Evolutionary conservation across 2,888 invertebrate genomes (phyloP).

Genomic region (Drosophila gaucha): DNA sequence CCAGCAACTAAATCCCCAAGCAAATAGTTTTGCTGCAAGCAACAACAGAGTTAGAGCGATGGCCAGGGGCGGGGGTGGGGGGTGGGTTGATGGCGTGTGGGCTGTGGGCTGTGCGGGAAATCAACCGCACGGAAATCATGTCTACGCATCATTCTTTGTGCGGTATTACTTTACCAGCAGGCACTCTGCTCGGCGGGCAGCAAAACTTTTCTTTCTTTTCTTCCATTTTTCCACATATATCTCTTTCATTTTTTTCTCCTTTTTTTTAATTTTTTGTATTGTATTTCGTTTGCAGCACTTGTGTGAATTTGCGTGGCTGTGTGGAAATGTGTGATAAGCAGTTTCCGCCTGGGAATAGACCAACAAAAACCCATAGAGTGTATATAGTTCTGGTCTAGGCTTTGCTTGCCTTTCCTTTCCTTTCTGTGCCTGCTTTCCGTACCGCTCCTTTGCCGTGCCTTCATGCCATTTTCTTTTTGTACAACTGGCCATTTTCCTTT

Average conservation of each 20-base stretch:
- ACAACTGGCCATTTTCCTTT: slow-evolving; percentile 59
- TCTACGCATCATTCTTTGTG: slow-evolving; percentile 82
- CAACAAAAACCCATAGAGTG: slow-evolving; percentile 28
- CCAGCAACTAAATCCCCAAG: slow-evolving; percentile 77
- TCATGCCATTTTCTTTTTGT: slow-evolving; percentile 15
- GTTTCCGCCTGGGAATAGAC: slow-evolving; percentile 78
- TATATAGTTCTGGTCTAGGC: slow-evolving; percentile 41
- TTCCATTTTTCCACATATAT: slow-evolving; percentile 14
- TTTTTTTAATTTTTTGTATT: slow-evolving; percentile 51
- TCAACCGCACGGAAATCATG: slow-evolving; percentile 82
- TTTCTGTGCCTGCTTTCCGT: not conserved
- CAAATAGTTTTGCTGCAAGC: slow-evolving; percentile 71
- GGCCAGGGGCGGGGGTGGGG: not conserved
- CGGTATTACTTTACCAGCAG: slow-evolving; percentile 66
- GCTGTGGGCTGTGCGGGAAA: slow-evolving; percentile 53
- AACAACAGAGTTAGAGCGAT: not conserved
- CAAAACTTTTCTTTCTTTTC: slow-evolving; percentile 25
- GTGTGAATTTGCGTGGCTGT: slow-evolving; percentile 71
- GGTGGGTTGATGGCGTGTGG: not conserved
- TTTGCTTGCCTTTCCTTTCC: slow-evolving; percentile 18
- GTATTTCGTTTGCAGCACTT: slow-evolving; percentile 59
- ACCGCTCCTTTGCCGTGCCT: slow-evolving; percentile 3
- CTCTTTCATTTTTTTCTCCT: slow-evolving; percentile 19
- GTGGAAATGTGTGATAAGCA: slow-evolving; percentile 83
- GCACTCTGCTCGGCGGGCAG: slow-evolving; percentile 1